These are phyloP conservation scores for Rhyzopertha dominica DNA, from an alignment of 1,140 invertebrate genomes.

Conservation along the genomic window DNA sequence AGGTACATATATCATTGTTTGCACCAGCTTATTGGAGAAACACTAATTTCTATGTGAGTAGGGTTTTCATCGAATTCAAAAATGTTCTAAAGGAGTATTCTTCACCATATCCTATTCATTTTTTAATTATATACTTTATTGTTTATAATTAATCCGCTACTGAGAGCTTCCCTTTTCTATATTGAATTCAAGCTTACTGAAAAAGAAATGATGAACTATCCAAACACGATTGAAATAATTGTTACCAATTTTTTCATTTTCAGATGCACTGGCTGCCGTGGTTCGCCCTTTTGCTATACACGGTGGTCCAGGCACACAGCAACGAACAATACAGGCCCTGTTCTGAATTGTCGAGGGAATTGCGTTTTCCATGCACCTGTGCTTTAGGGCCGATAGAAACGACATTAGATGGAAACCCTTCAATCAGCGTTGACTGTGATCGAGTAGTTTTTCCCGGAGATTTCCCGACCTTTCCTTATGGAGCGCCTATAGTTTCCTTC, in stretches of 20 bases:
- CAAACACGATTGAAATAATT: too few species aligned
- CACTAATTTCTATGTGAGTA: too few species aligned
- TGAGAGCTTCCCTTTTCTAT: too few species aligned
- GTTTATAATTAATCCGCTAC: too few species aligned
- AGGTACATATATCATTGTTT: too few species aligned
- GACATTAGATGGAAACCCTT: conserved; percentile 45
- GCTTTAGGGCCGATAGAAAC: conserved; percentile 44
- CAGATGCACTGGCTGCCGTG: conserved; percentile 12
- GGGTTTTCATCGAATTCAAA: too few species aligned
- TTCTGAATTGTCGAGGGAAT: conserved; percentile 58
- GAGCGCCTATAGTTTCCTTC: conserved; percentile 69
- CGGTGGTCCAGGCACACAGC: not conserved
- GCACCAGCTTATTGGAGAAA: too few species aligned
- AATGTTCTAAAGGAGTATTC: too few species aligned
- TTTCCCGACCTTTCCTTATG: conserved; percentile 64
- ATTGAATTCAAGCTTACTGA: too few species aligned
- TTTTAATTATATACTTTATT: too few species aligned
- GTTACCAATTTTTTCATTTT: conserved; percentile 9
- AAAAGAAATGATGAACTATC: too few species aligned
- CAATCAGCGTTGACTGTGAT: conserved; percentile 72
- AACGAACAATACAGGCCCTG: conserved; percentile 47
- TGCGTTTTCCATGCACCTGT: conserved; percentile 60
- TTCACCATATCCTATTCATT: too few species aligned
- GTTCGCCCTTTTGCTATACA: not conserved
- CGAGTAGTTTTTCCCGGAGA: conserved; percentile 73